Conservation (phyloP, 92 coral and sea anemone genomes). For the Palythoa caribaeorum region DNA sequence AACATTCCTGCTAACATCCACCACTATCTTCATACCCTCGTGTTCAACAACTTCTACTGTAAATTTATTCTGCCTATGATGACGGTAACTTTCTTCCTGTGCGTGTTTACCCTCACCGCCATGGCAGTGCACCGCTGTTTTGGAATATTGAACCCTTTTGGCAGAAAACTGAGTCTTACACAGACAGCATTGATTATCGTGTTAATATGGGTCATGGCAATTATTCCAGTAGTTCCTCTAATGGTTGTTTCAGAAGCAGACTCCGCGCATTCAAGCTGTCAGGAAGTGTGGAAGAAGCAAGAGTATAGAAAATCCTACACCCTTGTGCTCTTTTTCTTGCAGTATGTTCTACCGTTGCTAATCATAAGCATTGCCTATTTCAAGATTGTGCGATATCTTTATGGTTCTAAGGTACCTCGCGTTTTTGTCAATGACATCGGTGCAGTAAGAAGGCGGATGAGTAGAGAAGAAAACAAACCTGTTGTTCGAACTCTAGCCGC, state of each 20-base stretch:
- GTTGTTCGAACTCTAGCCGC: conserved; percentile 32
- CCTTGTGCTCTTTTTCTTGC: neutral
- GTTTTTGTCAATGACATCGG: conserved; percentile 29
- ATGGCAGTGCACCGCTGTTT: conserved; percentile 41
- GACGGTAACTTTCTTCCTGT: conserved; percentile 30
- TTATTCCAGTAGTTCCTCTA: conserved; percentile 26
- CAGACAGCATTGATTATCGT: neutral
- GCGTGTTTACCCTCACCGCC: conserved; percentile 35
- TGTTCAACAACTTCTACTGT: conserved; percentile 21
- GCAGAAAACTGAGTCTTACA: conserved; percentile 16
- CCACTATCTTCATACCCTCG: neutral
- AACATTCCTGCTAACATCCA: conserved; percentile 24
- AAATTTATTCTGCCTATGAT: conserved; percentile 38
- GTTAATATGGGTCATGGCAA: conserved; percentile 20
- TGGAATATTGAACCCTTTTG: conserved; percentile 41
- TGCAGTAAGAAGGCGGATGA: conserved; percentile 24
- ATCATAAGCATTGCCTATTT: conserved; percentile 20
- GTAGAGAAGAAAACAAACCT: conserved; percentile 28
- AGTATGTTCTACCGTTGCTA: conserved; percentile 27
- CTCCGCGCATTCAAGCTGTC: neutral
- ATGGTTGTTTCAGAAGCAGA: conserved; percentile 5
- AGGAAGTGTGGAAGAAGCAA: neutral
- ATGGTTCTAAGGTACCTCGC: conserved; percentile 35
- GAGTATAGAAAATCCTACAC: conserved; percentile 18
- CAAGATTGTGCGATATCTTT: conserved; percentile 33